phyloP scores from a whole-genome alignment of 2,797 vertebrate species.

The Sebastolobus altivelis region DNA sequence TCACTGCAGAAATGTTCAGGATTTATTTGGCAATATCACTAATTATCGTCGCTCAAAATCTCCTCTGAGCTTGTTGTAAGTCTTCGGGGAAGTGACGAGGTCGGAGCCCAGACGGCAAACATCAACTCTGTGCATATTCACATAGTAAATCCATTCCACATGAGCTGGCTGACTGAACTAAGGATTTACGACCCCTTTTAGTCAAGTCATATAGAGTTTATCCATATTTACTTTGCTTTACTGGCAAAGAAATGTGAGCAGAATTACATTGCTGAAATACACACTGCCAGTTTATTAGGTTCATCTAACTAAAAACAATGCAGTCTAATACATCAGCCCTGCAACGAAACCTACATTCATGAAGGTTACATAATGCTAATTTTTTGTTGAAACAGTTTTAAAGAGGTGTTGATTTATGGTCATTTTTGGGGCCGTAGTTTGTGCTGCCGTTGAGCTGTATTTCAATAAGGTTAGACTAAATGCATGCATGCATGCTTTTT shows the following conservation, averaged over 20 bases:
- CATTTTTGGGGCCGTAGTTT: not conserved
- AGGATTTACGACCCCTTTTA: constrained; percentile 45
- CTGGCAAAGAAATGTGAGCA: not conserved
- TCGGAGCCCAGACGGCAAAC: constrained; percentile 8
- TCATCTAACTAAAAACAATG: not conserved
- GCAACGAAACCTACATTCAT: not conserved
- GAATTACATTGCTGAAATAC: constrained; percentile 6
- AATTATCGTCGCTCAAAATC: constrained; percentile 24
- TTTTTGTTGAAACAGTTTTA: not conserved
- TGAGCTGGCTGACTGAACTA: constrained; percentile 40
- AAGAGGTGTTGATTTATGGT: not conserved
- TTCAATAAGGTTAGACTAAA: not conserved
- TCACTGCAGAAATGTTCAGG: not conserved
- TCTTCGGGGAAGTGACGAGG: constrained; percentile 4
- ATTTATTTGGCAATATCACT: constrained; percentile 1
- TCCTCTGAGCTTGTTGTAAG: constrained; percentile 18
- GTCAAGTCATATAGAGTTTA: constrained; percentile 4
- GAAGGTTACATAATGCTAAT: not conserved
- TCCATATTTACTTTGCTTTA: not conserved
- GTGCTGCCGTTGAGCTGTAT: not conserved
- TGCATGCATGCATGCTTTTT: not conserved
- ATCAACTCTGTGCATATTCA: constrained; percentile 22
- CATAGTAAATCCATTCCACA: constrained; percentile 51
- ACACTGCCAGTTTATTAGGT: not conserved
- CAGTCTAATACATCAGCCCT: not conserved